These are phyloP conservation scores for Cartodere bifasciata DNA, from an alignment of 2,888 invertebrate species.

Conservation along the genomic window DNA sequence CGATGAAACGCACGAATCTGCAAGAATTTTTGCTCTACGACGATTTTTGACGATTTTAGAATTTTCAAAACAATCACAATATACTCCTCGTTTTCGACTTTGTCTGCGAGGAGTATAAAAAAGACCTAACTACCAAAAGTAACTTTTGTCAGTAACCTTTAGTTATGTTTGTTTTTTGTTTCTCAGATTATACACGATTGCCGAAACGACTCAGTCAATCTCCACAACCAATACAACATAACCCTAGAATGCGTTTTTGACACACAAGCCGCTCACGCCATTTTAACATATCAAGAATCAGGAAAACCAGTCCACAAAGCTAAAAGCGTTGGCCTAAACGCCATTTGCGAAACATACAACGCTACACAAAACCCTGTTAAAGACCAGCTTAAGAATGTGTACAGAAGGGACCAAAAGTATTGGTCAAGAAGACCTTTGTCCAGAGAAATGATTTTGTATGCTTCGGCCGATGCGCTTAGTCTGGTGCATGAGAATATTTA, in stretches of 20 bases:
- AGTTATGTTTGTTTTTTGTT: too few relatives aligned
- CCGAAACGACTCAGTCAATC: constrained; percentile 79
- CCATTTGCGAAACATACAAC: constrained; percentile 79
- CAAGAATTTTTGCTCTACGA: too few relatives aligned
- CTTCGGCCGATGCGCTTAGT: constrained; percentile 78
- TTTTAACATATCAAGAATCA: constrained; percentile 79
- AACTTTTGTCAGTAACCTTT: too few relatives aligned
- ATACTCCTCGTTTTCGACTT: too few relatives aligned
- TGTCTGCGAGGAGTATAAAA: too few relatives aligned
- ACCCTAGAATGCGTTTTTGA: constrained; percentile 77
- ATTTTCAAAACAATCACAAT: too few relatives aligned
- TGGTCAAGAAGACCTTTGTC: constrained; percentile 84
- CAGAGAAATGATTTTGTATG: constrained; percentile 83
- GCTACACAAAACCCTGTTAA: constrained; percentile 84
- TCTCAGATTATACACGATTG: constrained; percentile 78
- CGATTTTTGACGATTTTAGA: too few relatives aligned
- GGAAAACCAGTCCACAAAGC: constrained; percentile 89
- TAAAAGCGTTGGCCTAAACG: constrained; percentile 83
- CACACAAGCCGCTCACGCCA: constrained; percentile 76
- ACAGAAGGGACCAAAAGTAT: constrained; percentile 66
- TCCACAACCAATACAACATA: constrained; percentile 76
- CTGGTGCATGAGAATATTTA: constrained; percentile 79
- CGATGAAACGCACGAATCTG: too few relatives aligned
- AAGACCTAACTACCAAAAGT: too few relatives aligned
- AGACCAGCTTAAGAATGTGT: constrained; percentile 77